phyloP scores from a whole-genome alignment of 64 coral and sea anemone species.

The Montipora foliosa region DNA sequence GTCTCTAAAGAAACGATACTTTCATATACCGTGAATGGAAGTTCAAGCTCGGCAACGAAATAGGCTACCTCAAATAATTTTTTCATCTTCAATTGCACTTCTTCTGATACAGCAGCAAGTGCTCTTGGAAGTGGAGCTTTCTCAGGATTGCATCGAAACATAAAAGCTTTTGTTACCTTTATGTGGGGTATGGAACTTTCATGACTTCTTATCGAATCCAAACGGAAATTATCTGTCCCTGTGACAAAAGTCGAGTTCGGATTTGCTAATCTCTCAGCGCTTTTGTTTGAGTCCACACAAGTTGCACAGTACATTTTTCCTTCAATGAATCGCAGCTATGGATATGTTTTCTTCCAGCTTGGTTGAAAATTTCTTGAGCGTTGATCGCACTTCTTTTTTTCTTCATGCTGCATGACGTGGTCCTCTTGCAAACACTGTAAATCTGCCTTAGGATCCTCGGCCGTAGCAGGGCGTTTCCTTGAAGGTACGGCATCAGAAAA shows the following conservation, averaged over 20 bases:
- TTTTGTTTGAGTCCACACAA: constrained; percentile 46
- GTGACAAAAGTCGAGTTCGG: constrained; percentile 21
- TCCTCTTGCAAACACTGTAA: constrained; percentile 16
- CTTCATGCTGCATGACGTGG: constrained; percentile 35
- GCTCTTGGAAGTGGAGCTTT: constrained; percentile 49
- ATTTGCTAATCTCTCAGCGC: constrained; percentile 45
- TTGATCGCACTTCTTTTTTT: constrained; percentile 29
- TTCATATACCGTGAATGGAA: constrained; percentile 28
- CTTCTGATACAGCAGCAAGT: not conserved
- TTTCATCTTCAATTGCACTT: constrained; percentile 52
- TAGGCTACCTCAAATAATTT: constrained; percentile 61
- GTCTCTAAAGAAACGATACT: constrained; percentile 22
- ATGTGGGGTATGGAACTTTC: no score
- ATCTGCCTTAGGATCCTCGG: constrained; percentile 36
- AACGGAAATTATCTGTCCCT: constrained; percentile 6
- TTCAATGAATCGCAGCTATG: constrained; percentile 38
- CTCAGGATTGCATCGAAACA: constrained; percentile 11
- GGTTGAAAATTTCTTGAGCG: constrained; percentile 44
- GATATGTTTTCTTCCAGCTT: constrained; percentile 58
- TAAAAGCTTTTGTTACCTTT: not conserved
- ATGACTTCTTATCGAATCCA: no score
- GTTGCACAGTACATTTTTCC: constrained; percentile 50
- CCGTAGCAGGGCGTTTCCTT: constrained; percentile 15
- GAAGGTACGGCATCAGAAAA: not conserved
- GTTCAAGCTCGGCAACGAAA: constrained; percentile 25